Evolutionary conservation across 37 sponge, comb jelly and placozoan genomes (phyloP).

Genomic region (Agelas oroides): DNA sequence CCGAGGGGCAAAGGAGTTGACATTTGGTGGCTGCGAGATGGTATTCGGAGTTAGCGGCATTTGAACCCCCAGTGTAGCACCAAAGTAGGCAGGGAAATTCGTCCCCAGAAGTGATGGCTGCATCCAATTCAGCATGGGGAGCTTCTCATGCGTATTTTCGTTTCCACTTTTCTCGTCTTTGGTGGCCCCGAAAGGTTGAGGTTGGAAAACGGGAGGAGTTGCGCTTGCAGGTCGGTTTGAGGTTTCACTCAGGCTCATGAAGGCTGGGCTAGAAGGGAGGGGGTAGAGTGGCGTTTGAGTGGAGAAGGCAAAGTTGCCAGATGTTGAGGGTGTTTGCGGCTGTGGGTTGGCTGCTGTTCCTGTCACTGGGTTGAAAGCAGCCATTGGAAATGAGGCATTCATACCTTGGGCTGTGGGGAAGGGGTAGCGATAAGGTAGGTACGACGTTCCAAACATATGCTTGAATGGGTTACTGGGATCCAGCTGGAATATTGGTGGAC

Average conservation of each 20-base stretch:
- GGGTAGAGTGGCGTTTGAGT: conserved; percentile 5
- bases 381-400: background rate
- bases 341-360: background rate
- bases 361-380: background rate
- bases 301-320: background rate
- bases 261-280: conserved; percentile 11
- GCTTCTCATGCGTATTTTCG: background rate
- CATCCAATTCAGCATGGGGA: too few relatives aligned
- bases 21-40: too few relatives aligned
- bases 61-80: too few relatives aligned
- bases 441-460: background rate
- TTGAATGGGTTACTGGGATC: conserved; percentile 24
- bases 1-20: too few relatives aligned
- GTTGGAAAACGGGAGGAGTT: too few relatives aligned
- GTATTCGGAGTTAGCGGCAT: too few relatives aligned
- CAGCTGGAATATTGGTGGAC: background rate
- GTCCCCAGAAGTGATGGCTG: too few relatives aligned
- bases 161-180: background rate
- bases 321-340: conserved; percentile 7
- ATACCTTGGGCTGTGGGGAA: conserved; percentile 8
- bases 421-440: conserved; percentile 16
- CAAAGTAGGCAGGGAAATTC: too few relatives aligned
- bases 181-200: background rate
- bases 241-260: background rate
- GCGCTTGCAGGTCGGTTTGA: too few relatives aligned